These are phyloP conservation scores for Scomber japonicus DNA, from an alignment of 2,113 vertebrate species.

Conservation along the genomic window DNA sequence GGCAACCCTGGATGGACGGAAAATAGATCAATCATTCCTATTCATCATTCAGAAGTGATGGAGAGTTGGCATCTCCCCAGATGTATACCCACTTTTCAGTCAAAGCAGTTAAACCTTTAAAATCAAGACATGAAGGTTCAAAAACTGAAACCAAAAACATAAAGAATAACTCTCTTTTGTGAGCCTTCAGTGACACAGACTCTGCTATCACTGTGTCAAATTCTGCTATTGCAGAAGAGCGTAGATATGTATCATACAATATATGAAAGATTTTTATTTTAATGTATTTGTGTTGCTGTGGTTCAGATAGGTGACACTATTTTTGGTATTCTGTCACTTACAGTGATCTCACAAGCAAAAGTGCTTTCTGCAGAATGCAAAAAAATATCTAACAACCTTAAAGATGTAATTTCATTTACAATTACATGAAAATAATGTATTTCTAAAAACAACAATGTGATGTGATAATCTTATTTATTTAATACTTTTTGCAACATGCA, in stretches of 20 bases:
- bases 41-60: constrained; percentile 71
- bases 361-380: too few species aligned
- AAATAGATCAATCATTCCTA: constrained; percentile 41
- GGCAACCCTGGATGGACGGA: not conserved
- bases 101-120: not conserved
- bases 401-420: too few species aligned
- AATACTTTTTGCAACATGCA: not conserved
- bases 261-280: not conserved
- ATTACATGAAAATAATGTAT: too few species aligned
- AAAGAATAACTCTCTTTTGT: constrained; percentile 5
- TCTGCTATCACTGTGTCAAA: not conserved
- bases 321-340: not conserved
- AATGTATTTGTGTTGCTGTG: not conserved
- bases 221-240: constrained; percentile 57
- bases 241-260: constrained; percentile 58
- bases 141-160: not conserved
- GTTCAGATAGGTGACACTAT: not conserved
- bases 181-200: constrained; percentile 19
- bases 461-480: constrained; percentile 23
- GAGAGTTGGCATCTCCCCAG: not conserved
- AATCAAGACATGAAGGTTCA: not conserved
- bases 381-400: too few species aligned
- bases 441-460: not conserved
- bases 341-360: not conserved
- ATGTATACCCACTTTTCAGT: not conserved